phyloP scores from a whole-genome alignment of 2,888 invertebrate species.

The Ophion obscuratus region DNA sequence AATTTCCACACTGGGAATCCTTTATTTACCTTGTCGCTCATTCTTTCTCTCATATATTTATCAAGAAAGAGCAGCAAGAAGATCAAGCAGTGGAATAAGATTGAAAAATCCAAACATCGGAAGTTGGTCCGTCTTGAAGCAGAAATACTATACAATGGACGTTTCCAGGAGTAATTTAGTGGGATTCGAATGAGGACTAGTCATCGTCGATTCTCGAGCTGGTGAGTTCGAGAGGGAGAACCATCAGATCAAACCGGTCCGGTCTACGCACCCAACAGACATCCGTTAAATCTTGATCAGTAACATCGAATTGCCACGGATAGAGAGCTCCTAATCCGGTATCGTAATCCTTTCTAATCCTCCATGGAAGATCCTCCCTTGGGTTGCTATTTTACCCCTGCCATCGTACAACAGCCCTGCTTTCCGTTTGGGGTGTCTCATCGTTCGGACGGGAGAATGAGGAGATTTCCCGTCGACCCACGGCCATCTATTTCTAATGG shows the following conservation, averaged over 20 bases:
- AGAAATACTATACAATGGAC: slow-evolving; percentile 10
- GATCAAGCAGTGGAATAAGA: no score
- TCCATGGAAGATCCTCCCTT: slow-evolving; percentile 68
- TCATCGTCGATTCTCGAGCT: slow-evolving; percentile 31
- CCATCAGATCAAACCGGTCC: slow-evolving; percentile 38
- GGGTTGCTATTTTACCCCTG: slow-evolving; percentile 31
- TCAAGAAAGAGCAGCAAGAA: no score
- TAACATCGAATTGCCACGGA: slow-evolving; percentile 71
- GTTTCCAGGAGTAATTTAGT: slow-evolving; percentile 16
- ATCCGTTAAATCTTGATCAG: slow-evolving; percentile 76
- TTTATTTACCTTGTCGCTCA: no score
- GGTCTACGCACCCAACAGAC: slow-evolving; percentile 45
- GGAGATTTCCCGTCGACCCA: slow-evolving; percentile 70
- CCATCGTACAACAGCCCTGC: slow-evolving; percentile 35
- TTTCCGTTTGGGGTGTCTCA: slow-evolving; percentile 34
- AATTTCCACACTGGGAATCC: no score
- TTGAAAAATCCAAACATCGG: background rate
- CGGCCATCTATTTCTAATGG: slow-evolving; percentile 77
- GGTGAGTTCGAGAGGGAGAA: slow-evolving; percentile 35
- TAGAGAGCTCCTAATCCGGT: slow-evolving; percentile 73
- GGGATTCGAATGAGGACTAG: slow-evolving; percentile 1
- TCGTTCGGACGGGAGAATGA: slow-evolving; percentile 26
- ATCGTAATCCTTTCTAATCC: slow-evolving; percentile 78
- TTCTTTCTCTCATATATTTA: no score
- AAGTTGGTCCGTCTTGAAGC: slow-evolving; percentile 1